Base-by-base conservation (phyloP, 2,888 invertebrate species). In the Callyntrura sp. region DNA sequence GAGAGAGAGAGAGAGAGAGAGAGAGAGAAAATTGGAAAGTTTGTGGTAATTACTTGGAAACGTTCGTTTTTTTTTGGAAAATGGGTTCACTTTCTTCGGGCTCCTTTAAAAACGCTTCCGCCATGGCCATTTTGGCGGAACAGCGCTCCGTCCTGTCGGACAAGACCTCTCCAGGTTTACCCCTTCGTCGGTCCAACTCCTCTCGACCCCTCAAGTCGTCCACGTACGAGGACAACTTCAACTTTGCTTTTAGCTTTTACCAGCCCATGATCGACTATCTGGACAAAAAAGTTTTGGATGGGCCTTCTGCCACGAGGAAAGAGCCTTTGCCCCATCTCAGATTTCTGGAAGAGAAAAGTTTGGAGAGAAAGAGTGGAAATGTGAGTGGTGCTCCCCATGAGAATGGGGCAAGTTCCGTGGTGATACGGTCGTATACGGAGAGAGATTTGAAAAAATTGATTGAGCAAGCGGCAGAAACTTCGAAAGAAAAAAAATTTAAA, bases 201-300 rank as follows among this genome's bases (percentile, higher is more conserved):
- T 17, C 68, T 35, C 62, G 90, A 57, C 65, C 65, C 48, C 45
- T 78, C 43, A 88, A 88, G 25, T 88, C 83, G 1, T 78, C 83
- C 48, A 93, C 93, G 89, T 98, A 97, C 95, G 96, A 97, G 94
- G 96, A 96, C 94, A 98, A 98, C 95, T 98, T 97, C 95, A 97
- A 97, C 93, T 97, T 96, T 94, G 97, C 97, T 82, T 97, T 97
- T 94, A 97, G 97, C 95, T 97, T 96, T 95, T 98, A 98, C 95
- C 97, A 97, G 94, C 97, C 97, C 78, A 97, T 98, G 97, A 96
- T 98, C 94, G 97, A 98, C 94, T 97, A 97, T 94, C 96, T 98
- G 93, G 96, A 96, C 94, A 96, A 96, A 68, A 97, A 97, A 95
- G 73, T n/a, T 55, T 45, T 48, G 95, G 95, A 84, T 17, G 57